phyloP scores from a whole-genome alignment of 2,797 vertebrate genomes.

The Clarias platycephalus region DNA sequence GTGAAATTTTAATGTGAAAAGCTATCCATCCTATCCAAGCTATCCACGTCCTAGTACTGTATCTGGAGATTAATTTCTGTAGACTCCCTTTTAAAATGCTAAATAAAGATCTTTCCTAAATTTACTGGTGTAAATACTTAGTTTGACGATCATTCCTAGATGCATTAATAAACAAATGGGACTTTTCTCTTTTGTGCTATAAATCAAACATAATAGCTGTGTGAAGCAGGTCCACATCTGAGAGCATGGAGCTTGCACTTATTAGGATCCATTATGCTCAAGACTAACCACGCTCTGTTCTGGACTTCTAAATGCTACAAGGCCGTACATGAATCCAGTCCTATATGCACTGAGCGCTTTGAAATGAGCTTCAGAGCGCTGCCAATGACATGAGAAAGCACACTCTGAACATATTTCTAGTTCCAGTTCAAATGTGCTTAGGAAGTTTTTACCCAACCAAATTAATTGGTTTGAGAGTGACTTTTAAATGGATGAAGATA shows the following conservation, averaged over 20 bases:
- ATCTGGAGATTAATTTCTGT: background rate
- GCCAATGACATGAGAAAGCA: slow-evolving; percentile 10
- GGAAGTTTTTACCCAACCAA: background rate
- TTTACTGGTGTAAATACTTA: background rate
- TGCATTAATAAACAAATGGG: background rate
- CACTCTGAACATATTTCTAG: slow-evolving; percentile 4
- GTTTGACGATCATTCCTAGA: background rate
- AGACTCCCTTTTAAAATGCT: background rate
- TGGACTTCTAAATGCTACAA: slow-evolving; percentile 1
- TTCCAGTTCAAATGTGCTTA: slow-evolving; percentile 15
- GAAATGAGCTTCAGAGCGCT: slow-evolving; percentile 6
- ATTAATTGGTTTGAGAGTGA: slow-evolving; percentile 29
- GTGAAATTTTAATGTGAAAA: background rate
- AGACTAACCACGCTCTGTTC: background rate
- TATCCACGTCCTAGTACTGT: background rate
- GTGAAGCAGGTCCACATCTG: slow-evolving; percentile 6
- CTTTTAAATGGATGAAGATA: slow-evolving; percentile 39
- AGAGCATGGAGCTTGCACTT: background rate
- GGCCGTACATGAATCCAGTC: background rate
- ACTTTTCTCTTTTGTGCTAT: background rate
- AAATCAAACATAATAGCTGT: background rate
- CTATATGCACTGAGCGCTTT: background rate
- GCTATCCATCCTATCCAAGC: background rate
- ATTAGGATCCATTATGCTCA: slow-evolving; percentile 13
- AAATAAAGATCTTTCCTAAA: background rate